Base-by-base conservation (phyloP, 1,140 invertebrate genomes). In the Nebria ingens region DNA sequence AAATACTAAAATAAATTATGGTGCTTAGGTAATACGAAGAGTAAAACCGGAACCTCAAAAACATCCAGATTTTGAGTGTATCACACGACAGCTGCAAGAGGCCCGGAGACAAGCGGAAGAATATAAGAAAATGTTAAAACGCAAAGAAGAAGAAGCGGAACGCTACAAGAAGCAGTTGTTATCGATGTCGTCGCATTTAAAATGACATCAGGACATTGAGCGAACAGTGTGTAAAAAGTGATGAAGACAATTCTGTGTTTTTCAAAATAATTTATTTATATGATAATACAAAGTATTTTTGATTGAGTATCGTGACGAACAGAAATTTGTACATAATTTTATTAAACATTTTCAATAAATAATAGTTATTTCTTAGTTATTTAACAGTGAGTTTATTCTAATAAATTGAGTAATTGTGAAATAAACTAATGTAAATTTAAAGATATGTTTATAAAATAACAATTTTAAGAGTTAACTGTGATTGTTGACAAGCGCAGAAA, bases 121-220 rank as follows among this genome's bases (percentile, higher is more conserved):
- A 55, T 79, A 77, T 58, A 75, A 75, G 51, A 69, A 72, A 56
- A 72, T 76, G 58, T 67, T 78, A 23, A 62, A 68, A 49, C 72
- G 73, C 51, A 78, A 77, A 62, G 74, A 76, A 50, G 68, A 71
- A 42, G 76, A 79, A 64, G 74, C 71, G 0, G 75, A 79, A 62
- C 68, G 68, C 50, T 79, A 79, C 57, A 77, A 77, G 57, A 71
- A 74, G 59, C 74, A 79, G 59, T 64, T 77, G 38, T 17, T 12
- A 17, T 45, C 40, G 9, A 45, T 17, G 9, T 45, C 40, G 25
- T 6, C 25, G 6, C 25, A 34, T 6, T n/a, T 34, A n/a, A n/a
- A n/a, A 34, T 34, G 25, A 34, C 25, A n/a, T 34, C 25, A 34
- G n/a, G 6, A 9, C 6, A 34, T 34, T n/a, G n/a, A 34, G 25